Base-by-base conservation (phyloP, 2,113 vertebrate genomes). In the Sakesphorus luctuosus region DNA sequence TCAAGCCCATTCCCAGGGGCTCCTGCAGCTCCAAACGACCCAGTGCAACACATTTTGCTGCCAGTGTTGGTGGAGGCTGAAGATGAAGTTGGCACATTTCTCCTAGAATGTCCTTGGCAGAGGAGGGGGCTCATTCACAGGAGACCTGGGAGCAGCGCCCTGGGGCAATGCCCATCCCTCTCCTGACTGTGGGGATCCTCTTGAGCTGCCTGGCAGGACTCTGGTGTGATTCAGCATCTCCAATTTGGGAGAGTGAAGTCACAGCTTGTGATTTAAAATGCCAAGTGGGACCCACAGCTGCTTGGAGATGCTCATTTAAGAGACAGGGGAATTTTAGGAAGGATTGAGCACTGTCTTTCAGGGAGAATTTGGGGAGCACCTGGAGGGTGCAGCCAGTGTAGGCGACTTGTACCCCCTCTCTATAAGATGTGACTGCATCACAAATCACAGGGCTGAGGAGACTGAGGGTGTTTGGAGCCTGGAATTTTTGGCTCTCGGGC, bases 1-100 rank as follows among this genome's bases (percentile, higher is more conserved):
- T 56, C 73, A 68, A 75, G 80, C 90, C 83, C 20, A 11, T 93
- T 96, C 94, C 90, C 93, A 94, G 87, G 55, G 68, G 79, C 93
- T 96, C 94, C 93, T 1, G 2, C 83, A 76, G 96, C 79, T 94
- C 94, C 13, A 15, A 94, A 78, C 38, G 31, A 86, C 67, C 47
- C 83, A 44, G 65, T 16, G 35, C 55, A 59, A 71, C 44, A 20
- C 38, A 20, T 85, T 92, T 71, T 21, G 43, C 63, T 96, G 96
- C 93, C 95, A 96, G 38, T 13, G 47, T n/a, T 0, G 0, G 38
- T 71, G 76, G 72, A 81, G 56, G 61, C 35, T 86, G 79, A 76
- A 83, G 92, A 59, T 43, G 50, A 86, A 92, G 44, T 50, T 94
- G 95, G 88, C 94, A 88, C 38, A n/a, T 84, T 86, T 50, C 50